These are phyloP conservation scores for Heliothis virescens DNA, from an alignment of 1,140 invertebrate genomes.

Conservation along the genomic window DNA sequence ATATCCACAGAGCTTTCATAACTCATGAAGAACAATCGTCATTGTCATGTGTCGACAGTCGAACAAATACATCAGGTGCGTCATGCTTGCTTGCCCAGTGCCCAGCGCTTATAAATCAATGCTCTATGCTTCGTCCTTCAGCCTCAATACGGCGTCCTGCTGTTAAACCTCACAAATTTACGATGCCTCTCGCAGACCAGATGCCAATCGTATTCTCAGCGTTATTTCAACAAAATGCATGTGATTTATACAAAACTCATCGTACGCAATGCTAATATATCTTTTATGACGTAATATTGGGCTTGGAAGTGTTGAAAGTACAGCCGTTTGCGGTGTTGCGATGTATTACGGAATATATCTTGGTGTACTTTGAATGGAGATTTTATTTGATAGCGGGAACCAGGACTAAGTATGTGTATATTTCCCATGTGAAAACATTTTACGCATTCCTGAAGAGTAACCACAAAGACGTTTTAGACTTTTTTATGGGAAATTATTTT, in stretches of 20 bases:
- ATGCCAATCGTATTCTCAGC: slow-evolving; percentile 76
- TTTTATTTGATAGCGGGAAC: not conserved
- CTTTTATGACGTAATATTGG: slow-evolving; percentile 55
- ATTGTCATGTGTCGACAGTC: slow-evolving; percentile 61
- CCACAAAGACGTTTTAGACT: no score
- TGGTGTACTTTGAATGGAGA: not conserved
- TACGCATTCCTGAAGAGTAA: no score
- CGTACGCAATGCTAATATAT: slow-evolving; percentile 56
- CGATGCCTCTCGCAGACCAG: slow-evolving; percentile 75
- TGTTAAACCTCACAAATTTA: slow-evolving; percentile 84
- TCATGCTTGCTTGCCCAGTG: slow-evolving; percentile 34
- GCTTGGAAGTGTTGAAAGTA: slow-evolving; percentile 36
- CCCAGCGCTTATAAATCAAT: slow-evolving; percentile 71
- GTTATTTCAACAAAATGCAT: slow-evolving; percentile 84
- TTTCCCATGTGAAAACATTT: no score
- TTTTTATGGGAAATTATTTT: no score
- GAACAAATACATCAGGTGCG: slow-evolving; percentile 53
- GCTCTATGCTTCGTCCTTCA: slow-evolving; percentile 75
- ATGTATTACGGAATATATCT: slow-evolving; percentile 25
- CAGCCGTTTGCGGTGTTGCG: not conserved
- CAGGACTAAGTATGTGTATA: not conserved
- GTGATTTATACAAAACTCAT: slow-evolving; percentile 81
- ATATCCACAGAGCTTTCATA: slow-evolving; percentile 37
- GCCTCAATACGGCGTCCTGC: slow-evolving; percentile 69
- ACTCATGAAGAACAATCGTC: slow-evolving; percentile 39